Evolutionary conservation across 2,888 invertebrate genomes (phyloP).

Genomic region (Liopterus haemorrhoidalis): DNA sequence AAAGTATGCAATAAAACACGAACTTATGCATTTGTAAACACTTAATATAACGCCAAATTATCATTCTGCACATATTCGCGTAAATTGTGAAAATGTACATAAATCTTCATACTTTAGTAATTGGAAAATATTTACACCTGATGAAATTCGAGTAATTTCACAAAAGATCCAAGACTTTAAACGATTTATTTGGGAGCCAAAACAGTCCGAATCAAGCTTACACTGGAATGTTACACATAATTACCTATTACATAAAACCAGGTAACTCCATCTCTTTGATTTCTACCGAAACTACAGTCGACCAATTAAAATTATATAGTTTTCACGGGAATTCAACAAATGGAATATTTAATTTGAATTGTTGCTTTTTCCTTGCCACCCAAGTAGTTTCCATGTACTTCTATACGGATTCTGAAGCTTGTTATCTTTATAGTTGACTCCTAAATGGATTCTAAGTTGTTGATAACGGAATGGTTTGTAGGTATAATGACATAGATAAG

Average conservation of each 20-base stretch:
- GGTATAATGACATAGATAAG: too few species aligned
- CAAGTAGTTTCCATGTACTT: not conserved
- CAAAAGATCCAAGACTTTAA: too few species aligned
- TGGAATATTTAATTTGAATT: not conserved
- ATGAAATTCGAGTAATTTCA: too few species aligned
- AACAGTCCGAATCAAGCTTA: slow-evolving; percentile 16
- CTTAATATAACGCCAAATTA: too few species aligned
- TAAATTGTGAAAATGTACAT: too few species aligned
- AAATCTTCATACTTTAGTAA: too few species aligned
- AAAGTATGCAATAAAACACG: too few species aligned
- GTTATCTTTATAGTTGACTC: slow-evolving; percentile 8
- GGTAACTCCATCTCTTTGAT: slow-evolving; percentile 36
- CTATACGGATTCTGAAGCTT: not conserved
- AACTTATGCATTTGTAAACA: too few species aligned
- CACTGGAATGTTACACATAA: slow-evolving; percentile 35
- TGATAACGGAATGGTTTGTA: too few species aligned
- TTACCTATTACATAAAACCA: slow-evolving; percentile 37
- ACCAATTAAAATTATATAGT: slow-evolving; percentile 3
- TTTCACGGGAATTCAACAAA: slow-evolving; percentile 10
- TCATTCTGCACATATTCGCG: too few species aligned
- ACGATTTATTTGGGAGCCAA: slow-evolving; percentile 21
- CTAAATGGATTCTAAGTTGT: slow-evolving; percentile 9
- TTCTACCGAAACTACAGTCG: slow-evolving; percentile 28
- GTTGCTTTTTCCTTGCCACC: not conserved
- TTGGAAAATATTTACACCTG: too few species aligned